Base-by-base conservation (phyloP, 2,113 vertebrate genomes). In the Neopipo cinnamomea region DNA sequence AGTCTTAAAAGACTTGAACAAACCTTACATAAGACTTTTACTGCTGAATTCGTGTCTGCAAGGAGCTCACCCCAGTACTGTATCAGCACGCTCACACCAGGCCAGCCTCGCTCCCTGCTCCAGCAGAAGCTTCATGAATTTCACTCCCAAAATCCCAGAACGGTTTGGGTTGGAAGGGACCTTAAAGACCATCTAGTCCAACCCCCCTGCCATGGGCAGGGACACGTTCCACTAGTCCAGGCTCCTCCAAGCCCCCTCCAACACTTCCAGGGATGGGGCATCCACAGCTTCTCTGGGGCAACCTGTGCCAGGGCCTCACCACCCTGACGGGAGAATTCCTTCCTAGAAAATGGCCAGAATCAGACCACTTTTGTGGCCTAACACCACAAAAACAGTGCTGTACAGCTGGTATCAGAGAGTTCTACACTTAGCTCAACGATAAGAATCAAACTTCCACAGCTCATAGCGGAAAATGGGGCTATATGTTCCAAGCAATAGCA, bases 21-120 rank as follows among this genome's bases (percentile, higher is more conserved):
- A 91, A 87, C 67, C 78, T 91, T 94, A 83, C 87, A 18, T 91
- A 82, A 96, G 95, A 95, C 78, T 95, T 96, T 84, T 97, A 94
- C 96, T 93, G 93, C 92, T 88, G 88, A 90, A 91, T 83, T 83
- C n/a, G 27, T 41, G 70, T 78, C 93, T 91, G 4, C 41, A 53
- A 83, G 65, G 61, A 89, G 67, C 62, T 63, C 39, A 59, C 12
- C 30, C 1, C 2, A 52, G 31, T 33, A 49, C 67, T 79, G 33
- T 37, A 55, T 24, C 52, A 18, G 41, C 7, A 27, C 9, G 7
- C 35, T 83, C 11, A 6, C 35, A n/a, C 10, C 42, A 62, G 90
- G 52, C 37, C 24, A 78, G 56, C 75, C 73, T 76, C 37, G 74
- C 82, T 76, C 73, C 65, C 61, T 70, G 77, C 77, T 47, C 82